Conservation (phyloP, 2,113 vertebrate genomes). For the Lamprologus sp. region DNA sequence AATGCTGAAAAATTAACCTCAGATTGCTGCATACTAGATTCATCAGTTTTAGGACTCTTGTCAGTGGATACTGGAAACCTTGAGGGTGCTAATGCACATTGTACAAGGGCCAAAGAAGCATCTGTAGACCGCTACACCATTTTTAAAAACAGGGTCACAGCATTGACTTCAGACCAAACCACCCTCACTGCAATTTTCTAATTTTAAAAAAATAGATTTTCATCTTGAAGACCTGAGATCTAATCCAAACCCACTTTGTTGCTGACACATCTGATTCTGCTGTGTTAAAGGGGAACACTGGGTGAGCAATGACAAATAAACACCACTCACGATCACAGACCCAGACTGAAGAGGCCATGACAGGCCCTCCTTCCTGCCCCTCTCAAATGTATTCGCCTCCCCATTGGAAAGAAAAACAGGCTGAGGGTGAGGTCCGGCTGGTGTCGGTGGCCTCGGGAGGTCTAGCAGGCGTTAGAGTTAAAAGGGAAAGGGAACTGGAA, state of each 20-base stretch:
- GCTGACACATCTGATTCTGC: constrained; percentile 29
- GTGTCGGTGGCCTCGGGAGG: constrained; percentile 39
- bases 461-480: neutral
- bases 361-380: constrained; percentile 15
- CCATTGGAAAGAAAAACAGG: constrained; percentile 59
- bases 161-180: neutral
- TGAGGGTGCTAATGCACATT: neutral
- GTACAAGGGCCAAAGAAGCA: neutral
- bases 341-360: constrained; percentile 27
- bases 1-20: neutral
- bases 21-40: neutral
- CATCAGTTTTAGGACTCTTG: neutral
- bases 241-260: neutral
- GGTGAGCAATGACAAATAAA: constrained; percentile 58
- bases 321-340: constrained; percentile 34
- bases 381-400: constrained; percentile 46
- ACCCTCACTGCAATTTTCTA: constrained; percentile 10
- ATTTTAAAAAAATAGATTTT: constrained; percentile 43
- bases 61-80: neutral
- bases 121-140: neutral
- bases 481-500: neutral
- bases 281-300: constrained; percentile 18
- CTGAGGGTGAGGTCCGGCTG: constrained; percentile 39
- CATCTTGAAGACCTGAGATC: constrained; percentile 13
- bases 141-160: neutral